Base-by-base conservation (phyloP, 2,888 invertebrate genomes). In the Amblyteles armatorius region DNA sequence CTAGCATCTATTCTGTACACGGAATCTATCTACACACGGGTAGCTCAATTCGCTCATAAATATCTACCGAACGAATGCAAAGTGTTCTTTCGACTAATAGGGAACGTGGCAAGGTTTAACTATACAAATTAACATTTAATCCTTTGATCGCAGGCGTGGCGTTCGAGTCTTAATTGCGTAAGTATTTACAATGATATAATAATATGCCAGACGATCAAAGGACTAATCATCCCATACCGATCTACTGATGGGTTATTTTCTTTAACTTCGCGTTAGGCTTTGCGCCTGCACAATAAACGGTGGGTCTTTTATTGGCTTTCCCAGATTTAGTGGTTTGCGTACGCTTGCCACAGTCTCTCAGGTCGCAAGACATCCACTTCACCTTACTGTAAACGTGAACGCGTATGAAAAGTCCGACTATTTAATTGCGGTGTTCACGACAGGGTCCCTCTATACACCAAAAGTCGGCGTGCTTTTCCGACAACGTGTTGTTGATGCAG, bases 291-390 rank as follows among this genome's bases (percentile, higher is more conserved):
- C 33, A 6, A 29, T 29, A 29, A 60, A 16, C n/a, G 9, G 60
- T 5, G 16, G n/a, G 7, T 33, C 60, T n/a, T 33, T 60, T 33
- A 16, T 33, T 13, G 16, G 60, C 1, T 6, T 60, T 60, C 2
- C 7, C 13, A n/a, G 60, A 60, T 60, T 60, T 48, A 9, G 13
- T n/a, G 0, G 48, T 48, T 29, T 29, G 29, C n/a, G 4, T 11
- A n/a, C 3, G 33, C 22, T 57, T 40, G n/a, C 48, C 22, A 16
- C 40, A 22, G 67, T 83, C 78, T 40, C 82, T 60, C 2, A 82
- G 26, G 33, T 67, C 55, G 19, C 55, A 44, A 36, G 82, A 82
- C 11, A 72, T 72, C 82, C 79, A 79, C 48, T 60, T 79, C 19
- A 79, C 40, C 33, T 78, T 71, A 33, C 71, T 69, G 40, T 44